Percentiles rank a stretch among this genome's conserved stretches.
phyloP scores from a whole-genome alignment of 2,113 vertebrate species.

The Megatriorchis doriae region DNA sequence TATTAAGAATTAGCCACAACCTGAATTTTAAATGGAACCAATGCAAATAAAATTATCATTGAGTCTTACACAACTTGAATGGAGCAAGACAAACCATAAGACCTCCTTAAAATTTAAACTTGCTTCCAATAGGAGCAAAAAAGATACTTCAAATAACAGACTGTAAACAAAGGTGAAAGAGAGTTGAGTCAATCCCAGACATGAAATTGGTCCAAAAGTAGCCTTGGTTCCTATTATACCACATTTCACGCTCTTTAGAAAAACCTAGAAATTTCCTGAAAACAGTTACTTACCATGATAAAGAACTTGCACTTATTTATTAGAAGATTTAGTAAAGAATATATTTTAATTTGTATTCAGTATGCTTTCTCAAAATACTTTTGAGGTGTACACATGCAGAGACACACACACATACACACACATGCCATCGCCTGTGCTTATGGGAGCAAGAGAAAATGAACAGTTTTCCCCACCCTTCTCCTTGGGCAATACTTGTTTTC shows the following conservation, averaged over 20 bases:
- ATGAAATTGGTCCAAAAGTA: background rate
- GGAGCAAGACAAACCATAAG: background rate
- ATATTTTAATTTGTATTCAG: background rate
- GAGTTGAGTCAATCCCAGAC: background rate
- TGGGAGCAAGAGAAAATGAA: background rate
- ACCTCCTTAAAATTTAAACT: background rate
- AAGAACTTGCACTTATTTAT: background rate
- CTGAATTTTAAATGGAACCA: background rate
- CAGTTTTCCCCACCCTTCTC: background rate
- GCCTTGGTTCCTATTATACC: background rate
- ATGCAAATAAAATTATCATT: background rate
- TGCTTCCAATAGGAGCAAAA: background rate
- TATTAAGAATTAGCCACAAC: background rate
- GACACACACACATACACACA: too few relatives aligned
- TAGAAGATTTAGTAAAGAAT: background rate
- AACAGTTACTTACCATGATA: slow-evolving; percentile 26
- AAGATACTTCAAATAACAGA: background rate
- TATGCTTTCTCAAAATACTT: background rate
- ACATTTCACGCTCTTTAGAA: background rate
- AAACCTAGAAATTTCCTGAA: background rate
- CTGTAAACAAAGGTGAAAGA: background rate
- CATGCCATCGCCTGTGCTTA: background rate
- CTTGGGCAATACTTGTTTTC: background rate
- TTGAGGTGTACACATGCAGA: background rate
- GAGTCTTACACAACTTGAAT: background rate